Conservation (phyloP, 2,888 invertebrate genomes). For the Agrypnus murinus region DNA sequence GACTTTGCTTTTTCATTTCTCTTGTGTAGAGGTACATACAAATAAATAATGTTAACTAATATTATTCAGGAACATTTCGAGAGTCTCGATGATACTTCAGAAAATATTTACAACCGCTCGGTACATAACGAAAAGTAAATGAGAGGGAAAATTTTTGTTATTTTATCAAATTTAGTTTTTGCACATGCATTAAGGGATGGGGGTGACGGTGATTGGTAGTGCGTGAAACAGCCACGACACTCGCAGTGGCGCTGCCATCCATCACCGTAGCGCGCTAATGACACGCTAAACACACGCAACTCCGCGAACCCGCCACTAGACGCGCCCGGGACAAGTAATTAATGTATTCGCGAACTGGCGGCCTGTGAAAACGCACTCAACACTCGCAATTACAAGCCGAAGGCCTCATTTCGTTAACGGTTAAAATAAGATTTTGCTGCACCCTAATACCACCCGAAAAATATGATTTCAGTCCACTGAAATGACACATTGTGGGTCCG, state of each 20-base stretch:
- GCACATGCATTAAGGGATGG: constrained; percentile 41
- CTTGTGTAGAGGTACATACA: constrained; percentile 4
- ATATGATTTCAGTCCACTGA: constrained; percentile 39
- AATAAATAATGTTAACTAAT: constrained; percentile 18
- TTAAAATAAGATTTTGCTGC: constrained; percentile 52
- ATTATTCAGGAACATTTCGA: constrained; percentile 9
- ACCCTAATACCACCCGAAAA: constrained; percentile 38
- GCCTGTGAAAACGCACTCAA: constrained; percentile 66
- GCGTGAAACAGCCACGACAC: constrained; percentile 69
- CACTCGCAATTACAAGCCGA: constrained; percentile 58
- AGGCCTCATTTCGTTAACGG: constrained; percentile 51
- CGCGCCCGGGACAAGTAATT: constrained; percentile 65
- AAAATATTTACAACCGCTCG: neutral
- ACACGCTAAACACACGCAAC: constrained; percentile 70
- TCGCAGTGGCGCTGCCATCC: constrained; percentile 69
- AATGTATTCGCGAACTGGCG: constrained; percentile 67
- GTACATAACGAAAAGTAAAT: constrained; percentile 13
- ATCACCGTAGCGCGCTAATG: constrained; percentile 69
- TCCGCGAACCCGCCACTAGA: constrained; percentile 60
- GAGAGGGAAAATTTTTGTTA: constrained; percentile 33
- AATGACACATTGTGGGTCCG: constrained; percentile 34
- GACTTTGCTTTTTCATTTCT: constrained; percentile 43
- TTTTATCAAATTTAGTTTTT: constrained; percentile 41
- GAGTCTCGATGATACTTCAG: constrained; percentile 15
- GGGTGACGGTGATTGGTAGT: constrained; percentile 66